A percentile compares a stretch with the other conserved stretches of the same genome.
phyloP scores from a whole-genome alignment of 2,797 vertebrate species.

The Sparidentex hasta region DNA sequence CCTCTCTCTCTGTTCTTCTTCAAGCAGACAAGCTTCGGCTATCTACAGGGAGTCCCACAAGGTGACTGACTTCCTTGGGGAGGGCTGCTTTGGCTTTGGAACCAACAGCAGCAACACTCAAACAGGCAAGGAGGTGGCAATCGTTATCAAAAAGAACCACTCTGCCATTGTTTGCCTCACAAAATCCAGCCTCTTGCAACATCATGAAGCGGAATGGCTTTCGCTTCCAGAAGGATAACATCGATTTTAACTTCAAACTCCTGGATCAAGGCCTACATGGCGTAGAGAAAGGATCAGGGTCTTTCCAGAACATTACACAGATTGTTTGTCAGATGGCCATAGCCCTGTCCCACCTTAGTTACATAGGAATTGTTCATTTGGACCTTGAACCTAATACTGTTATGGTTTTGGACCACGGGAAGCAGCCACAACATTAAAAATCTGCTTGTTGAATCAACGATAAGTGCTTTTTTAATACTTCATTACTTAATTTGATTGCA shows the following conservation, averaged over 20 bases:
- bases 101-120: not conserved
- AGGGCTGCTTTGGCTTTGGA: not conserved
- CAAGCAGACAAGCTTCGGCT: no score
- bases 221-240: not conserved
- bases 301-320: no score
- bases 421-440: no score
- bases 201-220: not conserved
- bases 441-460: no score
- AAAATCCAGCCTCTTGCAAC: not conserved
- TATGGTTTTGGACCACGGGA: not conserved
- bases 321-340: no score
- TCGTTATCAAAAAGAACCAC: not conserved
- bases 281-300: no score
- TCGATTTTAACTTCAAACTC: no score
- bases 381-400: not conserved
- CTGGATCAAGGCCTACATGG: no score
- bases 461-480: no score
- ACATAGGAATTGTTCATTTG: not conserved
- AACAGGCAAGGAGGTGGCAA: not conserved
- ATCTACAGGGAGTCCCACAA: no score
- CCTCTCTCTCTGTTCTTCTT: no score
- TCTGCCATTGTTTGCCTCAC: not conserved
- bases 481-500: no score
- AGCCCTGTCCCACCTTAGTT: not conserved
- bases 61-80: not conserved